Evolutionary conservation across 2,797 vertebrate species (phyloP), one percentile per base, ranked within the genome.

Genomic region (Dermochelys coriacea): DNA sequence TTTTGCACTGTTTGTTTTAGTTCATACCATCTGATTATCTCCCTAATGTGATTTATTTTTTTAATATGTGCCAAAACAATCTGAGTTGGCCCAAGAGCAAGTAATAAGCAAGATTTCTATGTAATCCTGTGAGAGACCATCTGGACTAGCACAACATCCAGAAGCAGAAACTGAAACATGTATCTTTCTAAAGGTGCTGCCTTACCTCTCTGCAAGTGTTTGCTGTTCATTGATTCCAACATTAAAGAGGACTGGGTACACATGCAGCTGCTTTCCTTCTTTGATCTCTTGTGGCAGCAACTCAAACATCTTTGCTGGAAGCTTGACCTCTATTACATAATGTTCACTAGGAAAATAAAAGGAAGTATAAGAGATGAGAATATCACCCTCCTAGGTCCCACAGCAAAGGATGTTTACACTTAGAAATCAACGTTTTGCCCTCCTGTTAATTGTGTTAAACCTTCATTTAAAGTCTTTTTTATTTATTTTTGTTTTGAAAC

Each of bases 181-280:
- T 3, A 6, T 47, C 41, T 94, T 45, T 55, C 1, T 16, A 37
- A 51, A 80, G 31, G 49, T 14, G 27, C 34, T 52, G 9, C 41
- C 96, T 96, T 98, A 99, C 99, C 99, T 99, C 98, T 99, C 99
- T 87, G 99, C 99, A 91, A 99, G 98, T 11, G 99, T 99, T 97
- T 99, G 99, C 97, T 99, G 99, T 89, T 99, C 99, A 91, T 99
- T 99, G 98, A 99, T 99, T 91, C 99, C 99, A 93, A 99, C 98
- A 27, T 99, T 99, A 94, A 99, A 99, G 95, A 99, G 98, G 23
- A 99, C 99, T 0, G 99, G 99, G 83, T 98, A 98, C 50, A 99
- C 98, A 75, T 94, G 98, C 19, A 99, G 98, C 78, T 98, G 97
- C 93, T 99, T 99, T 88, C 99, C 99, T 91, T 99, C 99, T 96